These are phyloP conservation scores for Morpho deidamia DNA, from an alignment of 2,888 invertebrate genomes.

Conservation along the genomic window DNA sequence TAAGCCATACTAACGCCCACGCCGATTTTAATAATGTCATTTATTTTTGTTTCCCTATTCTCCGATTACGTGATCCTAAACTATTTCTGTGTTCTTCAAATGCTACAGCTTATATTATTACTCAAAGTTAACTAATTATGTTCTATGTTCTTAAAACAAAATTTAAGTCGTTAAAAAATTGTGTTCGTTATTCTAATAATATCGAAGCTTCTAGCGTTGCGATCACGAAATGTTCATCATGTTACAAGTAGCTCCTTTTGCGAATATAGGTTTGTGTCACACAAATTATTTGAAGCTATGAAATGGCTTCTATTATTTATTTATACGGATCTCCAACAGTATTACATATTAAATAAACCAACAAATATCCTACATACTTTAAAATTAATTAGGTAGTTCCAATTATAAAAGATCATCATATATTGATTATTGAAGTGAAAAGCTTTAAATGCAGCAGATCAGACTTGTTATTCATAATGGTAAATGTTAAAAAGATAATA, in stretches of 20 bases:
- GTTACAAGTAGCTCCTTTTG: slow-evolving; percentile 5
- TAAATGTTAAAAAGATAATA: too few species aligned
- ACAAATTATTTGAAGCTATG: not conserved
- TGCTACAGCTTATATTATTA: not conserved
- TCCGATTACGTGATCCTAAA: not conserved
- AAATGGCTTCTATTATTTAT: too few species aligned
- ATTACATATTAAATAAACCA: too few species aligned
- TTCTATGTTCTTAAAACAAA: not conserved
- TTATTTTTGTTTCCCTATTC: not conserved
- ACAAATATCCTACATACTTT: too few species aligned
- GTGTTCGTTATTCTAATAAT: slow-evolving; percentile 3
- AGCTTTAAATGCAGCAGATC: too few species aligned
- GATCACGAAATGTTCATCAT: slow-evolving; percentile 12
- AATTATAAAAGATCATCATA: too few species aligned
- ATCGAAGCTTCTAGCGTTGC: slow-evolving; percentile 4
- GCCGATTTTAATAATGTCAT: not conserved
- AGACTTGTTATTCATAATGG: too few species aligned
- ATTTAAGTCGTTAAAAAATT: not conserved
- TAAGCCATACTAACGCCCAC: too few species aligned
- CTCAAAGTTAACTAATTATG: too few species aligned
- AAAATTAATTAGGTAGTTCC: too few species aligned
- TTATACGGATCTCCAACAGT: too few species aligned
- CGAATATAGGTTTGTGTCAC: not conserved
- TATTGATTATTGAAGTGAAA: not conserved
- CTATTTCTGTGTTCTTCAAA: too few species aligned